Evolutionary conservation across 2,888 invertebrate genomes (phyloP).

Genomic region (Caradrina kadenii): DNA sequence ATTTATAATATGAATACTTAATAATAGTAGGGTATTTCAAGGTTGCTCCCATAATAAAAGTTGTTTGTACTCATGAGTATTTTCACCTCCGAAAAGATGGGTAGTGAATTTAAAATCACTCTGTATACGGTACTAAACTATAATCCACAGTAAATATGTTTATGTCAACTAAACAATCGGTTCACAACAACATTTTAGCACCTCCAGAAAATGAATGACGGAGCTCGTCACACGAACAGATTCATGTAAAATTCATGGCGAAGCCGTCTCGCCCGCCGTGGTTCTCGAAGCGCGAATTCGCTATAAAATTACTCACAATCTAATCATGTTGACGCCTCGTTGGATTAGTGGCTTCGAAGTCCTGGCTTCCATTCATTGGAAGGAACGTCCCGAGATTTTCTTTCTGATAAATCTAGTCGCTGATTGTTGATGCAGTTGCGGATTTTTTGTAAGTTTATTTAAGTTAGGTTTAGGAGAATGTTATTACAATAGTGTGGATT

Average conservation of each 20-base stretch:
- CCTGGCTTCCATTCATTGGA: constrained; percentile 62
- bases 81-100: no score
- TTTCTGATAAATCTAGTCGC: constrained; percentile 53
- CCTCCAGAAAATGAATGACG: constrained; percentile 81
- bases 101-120: not conserved
- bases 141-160: constrained; percentile 45
- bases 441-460: constrained; percentile 6
- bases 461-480: not conserved
- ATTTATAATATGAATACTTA: no score
- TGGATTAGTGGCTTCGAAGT: constrained; percentile 66
- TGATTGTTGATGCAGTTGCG: constrained; percentile 49
- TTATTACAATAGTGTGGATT: not conserved
- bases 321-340: constrained; percentile 82
- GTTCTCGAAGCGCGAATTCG: constrained; percentile 78
- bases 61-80: no score
- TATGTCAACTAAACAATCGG: constrained; percentile 60
- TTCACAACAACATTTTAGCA: constrained; percentile 70
- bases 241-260: constrained; percentile 89
- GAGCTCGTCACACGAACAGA: constrained; percentile 76
- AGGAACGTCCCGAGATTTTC: constrained; percentile 60
- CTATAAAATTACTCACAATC: constrained; percentile 85
- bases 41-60: no score
- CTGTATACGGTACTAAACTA: not conserved
- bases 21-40: no score
- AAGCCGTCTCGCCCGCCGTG: constrained; percentile 69